Percentiles rank a stretch among this genome's conserved stretches.
Conservation (phyloP, 2,888 invertebrate genomes). For the Parasteatoda lunata region DNA sequence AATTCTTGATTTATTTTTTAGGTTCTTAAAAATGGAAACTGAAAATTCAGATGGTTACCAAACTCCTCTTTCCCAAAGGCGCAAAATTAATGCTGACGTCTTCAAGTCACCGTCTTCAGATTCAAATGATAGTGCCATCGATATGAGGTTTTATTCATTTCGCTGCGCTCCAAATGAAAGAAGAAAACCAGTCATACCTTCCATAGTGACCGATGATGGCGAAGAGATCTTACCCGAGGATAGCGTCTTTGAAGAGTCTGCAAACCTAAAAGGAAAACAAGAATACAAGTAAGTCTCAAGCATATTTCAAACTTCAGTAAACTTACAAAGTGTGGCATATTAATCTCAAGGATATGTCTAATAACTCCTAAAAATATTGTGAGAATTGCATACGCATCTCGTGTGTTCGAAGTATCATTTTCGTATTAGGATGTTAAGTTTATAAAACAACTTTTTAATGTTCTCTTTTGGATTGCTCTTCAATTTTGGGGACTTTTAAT, state of each 20-base stretch:
- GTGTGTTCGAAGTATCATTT: no score
- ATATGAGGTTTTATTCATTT: conserved; percentile 50
- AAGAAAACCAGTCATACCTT: conserved; percentile 33
- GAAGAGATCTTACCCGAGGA: conserved; percentile 18
- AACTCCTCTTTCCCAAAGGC: conserved; percentile 1
- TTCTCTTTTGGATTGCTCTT: no score
- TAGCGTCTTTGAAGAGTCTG: conserved; percentile 12
- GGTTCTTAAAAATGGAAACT: no score
- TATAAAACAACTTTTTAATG: no score
- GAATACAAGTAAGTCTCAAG: conserved; percentile 30
- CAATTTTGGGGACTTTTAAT: no score
- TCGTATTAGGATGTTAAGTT: no score
- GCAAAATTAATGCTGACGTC: conserved; percentile 4
- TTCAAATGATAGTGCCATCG: conserved; percentile 43
- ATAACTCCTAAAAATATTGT: no score
- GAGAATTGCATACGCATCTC: no score
- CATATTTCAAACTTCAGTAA: no score
- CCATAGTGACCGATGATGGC: conserved; percentile 8
- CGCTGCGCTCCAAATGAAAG: conserved; percentile 2
- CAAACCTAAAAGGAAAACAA: background rate
- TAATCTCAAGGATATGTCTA: no score
- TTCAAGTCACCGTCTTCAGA: conserved; percentile 57
- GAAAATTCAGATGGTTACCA: background rate
- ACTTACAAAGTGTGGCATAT: no score
- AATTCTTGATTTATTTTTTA: no score